Conservation (phyloP, 2,888 invertebrate genomes). For the Dyspetes luteomarginatus region DNA sequence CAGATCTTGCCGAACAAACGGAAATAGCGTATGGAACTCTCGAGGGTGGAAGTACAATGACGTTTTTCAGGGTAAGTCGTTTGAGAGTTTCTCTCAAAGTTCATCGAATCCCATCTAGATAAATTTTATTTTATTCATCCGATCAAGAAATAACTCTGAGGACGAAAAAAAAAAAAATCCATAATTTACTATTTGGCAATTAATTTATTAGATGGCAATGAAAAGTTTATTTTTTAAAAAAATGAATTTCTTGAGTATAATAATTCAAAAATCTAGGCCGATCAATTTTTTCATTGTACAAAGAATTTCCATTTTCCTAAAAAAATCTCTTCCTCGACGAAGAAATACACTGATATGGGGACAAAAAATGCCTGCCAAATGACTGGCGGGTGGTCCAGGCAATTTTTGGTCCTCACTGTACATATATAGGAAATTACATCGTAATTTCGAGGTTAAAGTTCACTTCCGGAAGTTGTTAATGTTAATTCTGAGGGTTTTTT, state of each 20-base stretch:
- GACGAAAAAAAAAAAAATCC: background rate
- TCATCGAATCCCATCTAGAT: constrained; percentile 20
- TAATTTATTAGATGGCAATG: background rate
- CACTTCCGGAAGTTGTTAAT: constrained; percentile 25
- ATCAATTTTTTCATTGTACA: background rate
- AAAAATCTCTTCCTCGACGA: background rate
- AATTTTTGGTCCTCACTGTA: too few relatives aligned
- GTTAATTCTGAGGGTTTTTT: constrained; percentile 33
- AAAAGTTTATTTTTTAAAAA: background rate
- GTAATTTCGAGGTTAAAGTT: constrained; percentile 24
- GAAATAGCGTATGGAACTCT: constrained; percentile 97
- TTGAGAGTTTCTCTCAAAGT: background rate
- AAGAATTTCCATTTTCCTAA: background rate
- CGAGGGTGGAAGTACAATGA: constrained; percentile 97
- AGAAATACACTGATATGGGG: too few relatives aligned
- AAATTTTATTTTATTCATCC: constrained; percentile 7
- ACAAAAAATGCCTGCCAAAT: too few relatives aligned
- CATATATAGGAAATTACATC: too few relatives aligned
- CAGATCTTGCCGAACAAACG: constrained; percentile 97
- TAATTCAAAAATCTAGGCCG: background rate
- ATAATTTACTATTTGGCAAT: too few relatives aligned
- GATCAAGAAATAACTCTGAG: too few relatives aligned
- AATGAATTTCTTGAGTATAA: too few relatives aligned
- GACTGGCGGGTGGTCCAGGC: too few relatives aligned
- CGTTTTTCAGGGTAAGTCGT: constrained; percentile 94